phyloP scores from a whole-genome alignment of 2,797 vertebrate species.

The Chiroxiphia lanceolata region DNA sequence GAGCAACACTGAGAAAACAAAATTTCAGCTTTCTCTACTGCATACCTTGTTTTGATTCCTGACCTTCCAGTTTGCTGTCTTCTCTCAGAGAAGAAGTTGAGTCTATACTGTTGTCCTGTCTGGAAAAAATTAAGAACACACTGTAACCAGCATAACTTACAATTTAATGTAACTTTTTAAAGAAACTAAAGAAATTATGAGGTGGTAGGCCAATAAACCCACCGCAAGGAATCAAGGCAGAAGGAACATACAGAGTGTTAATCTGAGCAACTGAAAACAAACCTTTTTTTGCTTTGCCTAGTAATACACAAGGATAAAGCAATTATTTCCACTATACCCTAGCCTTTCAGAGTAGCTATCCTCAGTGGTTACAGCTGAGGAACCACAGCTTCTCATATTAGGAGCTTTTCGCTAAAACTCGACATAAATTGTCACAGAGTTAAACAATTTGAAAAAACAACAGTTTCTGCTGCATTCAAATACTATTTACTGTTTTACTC shows the following conservation, averaged over 20 bases:
- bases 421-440: background rate
- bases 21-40: background rate
- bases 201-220: background rate
- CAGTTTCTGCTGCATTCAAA: background rate
- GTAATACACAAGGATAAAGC: background rate
- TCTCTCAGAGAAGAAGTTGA: constrained; percentile 89
- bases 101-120: constrained; percentile 90
- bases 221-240: background rate
- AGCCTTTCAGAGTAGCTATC: background rate
- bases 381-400: background rate
- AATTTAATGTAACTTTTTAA: background rate
- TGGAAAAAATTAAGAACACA: constrained; percentile 66
- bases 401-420: background rate
- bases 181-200: background rate
- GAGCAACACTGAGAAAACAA: background rate
- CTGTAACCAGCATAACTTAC: background rate
- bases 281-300: background rate
- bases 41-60: constrained; percentile 88
- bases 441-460: background rate
- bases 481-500: background rate
- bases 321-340: background rate
- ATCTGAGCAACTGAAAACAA: background rate
- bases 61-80: constrained; percentile 77
- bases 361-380: background rate
- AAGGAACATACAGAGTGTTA: background rate